Conservation (phyloP, 2,113 vertebrate genomes). For the Mus spicilegus region DNA sequence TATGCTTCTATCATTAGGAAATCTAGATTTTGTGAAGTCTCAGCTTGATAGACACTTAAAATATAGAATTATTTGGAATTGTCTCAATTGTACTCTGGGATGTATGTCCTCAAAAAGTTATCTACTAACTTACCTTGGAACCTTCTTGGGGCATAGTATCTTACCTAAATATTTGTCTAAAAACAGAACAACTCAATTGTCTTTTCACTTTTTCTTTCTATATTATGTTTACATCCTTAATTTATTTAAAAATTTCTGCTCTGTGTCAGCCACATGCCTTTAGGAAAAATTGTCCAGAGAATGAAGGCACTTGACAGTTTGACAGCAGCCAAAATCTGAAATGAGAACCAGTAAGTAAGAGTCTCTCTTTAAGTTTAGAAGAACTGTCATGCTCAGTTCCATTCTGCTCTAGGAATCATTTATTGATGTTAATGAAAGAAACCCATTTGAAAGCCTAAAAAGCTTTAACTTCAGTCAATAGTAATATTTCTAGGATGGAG, state of each 20-base stretch:
- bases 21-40: neutral
- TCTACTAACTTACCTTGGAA: too few relatives aligned
- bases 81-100: neutral
- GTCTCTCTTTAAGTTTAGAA: neutral
- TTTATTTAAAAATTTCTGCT: neutral
- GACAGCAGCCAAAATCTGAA: neutral
- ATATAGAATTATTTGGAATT: neutral
- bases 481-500: neutral
- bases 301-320: neutral
- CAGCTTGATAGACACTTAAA: slow-evolving; percentile 33
- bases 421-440: slow-evolving; percentile 31
- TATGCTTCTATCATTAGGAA: slow-evolving; percentile 35
- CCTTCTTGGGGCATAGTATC: too few relatives aligned
- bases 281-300: neutral
- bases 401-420: neutral
- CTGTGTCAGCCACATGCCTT: neutral
- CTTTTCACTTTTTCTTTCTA: neutral
- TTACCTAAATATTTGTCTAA: too few relatives aligned
- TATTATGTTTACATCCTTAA: neutral
- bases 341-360: neutral
- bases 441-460: neutral
- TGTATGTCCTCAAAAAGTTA: too few relatives aligned
- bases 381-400: neutral
- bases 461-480: neutral
- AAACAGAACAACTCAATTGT: neutral